Base-by-base conservation (phyloP, 2,888 invertebrate species). In the Drosophila ezoana region DNA sequence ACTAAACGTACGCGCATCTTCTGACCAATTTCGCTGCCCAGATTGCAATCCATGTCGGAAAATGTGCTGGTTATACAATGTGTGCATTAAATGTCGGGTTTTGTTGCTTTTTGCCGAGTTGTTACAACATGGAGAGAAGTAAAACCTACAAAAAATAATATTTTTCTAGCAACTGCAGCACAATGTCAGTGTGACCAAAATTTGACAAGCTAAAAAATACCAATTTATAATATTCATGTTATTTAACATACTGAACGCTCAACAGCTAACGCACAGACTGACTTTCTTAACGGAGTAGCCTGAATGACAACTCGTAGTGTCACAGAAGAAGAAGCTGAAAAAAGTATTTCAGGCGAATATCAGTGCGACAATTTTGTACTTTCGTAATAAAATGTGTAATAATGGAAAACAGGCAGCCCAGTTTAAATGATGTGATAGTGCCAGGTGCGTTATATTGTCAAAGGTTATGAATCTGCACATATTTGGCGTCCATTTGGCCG, bases 1-100 rank as follows among this genome's bases (percentile, higher is more conserved):
- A 18, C 18, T 4, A 38, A 16, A 92, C 94, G 94, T 94, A 97
- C 97, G 93, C 96, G 94, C 94, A 97, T 96, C 93, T 97, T 97
- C 91, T 96, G 96, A 10, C 96, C 96, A 82, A 97, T 96, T 94
- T 97, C 97, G 80, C 95, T 95, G 81, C 97, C 96, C 49, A 88
- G 66, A 60, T 88, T 84, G 67, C 84, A 84, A 65, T 84, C 83
- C 83, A 84, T 84, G 20, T 51, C 79, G 54, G 40, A 41, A 9
- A 48, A n/a, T 49, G 23, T 58, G 28, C n/a, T 51, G 20, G 10
- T 47, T 16, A n/a, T 13, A 8, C 37, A 47, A 32, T 69, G 13
- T 2, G 44, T 23, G 14, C 20, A 37, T 48, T 9, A 23, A 44
- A 11, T 23, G 5, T 62, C 4, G 11, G 13, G 14, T 43, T 32